Evolutionary conservation across 23 tunicate species (phyloP), one percentile per base, ranked within the genome.

Genomic region (Clavelina lepadiformis): DNA sequence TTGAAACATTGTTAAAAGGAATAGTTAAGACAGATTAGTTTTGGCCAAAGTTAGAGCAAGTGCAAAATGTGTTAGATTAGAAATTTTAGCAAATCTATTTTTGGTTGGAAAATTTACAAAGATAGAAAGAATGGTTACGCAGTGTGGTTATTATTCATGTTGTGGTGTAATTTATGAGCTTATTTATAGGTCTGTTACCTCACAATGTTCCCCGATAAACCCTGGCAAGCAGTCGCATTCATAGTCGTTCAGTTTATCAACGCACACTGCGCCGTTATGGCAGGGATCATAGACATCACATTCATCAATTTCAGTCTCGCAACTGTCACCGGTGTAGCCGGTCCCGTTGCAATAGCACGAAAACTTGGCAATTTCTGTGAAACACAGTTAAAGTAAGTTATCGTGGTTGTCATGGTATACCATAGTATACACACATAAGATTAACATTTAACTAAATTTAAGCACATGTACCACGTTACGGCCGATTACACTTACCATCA

Each of bases 291-390:
- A 5, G 19, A 20, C 33, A 19, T 51, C 51, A 52, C 98, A 91
- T 35, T 82, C 91, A 61, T 91, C 69, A 2, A 91, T 76, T 47
- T 91, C 83, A 23, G 35, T 30, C 7, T 82, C 75, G 58, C 98
- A 91, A 23, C 34, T 5, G 22, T 45, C n/a, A 20, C 86, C 77
- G 24, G 33, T 28, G 51, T 57, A 78, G 3, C 84, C 84, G 30
- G 84, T 68, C 20, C 32, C 24, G 35, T 46, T 46, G 61, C 84
- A 78, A 20, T 31, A 11, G 61, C 84, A 78, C 13, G 21, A 20
- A 35, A 58, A 78, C 23, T 27, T 21, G 21, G 66, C 74, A 4
- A 63, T 36, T 7, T 32, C 81, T 75, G 51, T 20, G 33, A 69
- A 29, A 49, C 19, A 46, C 28, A 37, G 24, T 18, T 13, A 54